These are phyloP conservation scores for Uromys caudimaculatus DNA, from an alignment of 2,797 vertebrate species.

Conservation along the genomic window DNA sequence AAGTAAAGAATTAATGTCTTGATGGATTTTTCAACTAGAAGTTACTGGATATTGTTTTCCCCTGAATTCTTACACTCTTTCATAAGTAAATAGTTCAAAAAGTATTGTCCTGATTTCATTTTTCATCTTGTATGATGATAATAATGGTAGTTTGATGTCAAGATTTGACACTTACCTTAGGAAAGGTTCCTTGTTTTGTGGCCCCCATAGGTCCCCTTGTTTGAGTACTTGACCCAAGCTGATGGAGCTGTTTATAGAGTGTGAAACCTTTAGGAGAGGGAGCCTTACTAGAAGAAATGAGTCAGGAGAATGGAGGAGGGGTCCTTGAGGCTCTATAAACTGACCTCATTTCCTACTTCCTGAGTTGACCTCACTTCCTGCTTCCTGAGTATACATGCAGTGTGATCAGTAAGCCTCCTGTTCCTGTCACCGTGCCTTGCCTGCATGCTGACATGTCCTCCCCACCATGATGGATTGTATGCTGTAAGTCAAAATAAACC, in stretches of 20 bases:
- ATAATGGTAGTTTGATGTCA: slow-evolving; percentile 12
- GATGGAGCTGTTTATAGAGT: background rate
- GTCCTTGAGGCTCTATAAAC: background rate
- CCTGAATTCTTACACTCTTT: background rate
- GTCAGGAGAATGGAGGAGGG: background rate
- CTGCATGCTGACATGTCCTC: background rate
- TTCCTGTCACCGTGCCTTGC: background rate
- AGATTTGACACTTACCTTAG: background rate
- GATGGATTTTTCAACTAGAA: background rate
- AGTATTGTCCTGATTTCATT: background rate
- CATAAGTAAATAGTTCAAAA: background rate
- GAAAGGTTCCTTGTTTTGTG: background rate
- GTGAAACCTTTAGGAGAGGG: background rate
- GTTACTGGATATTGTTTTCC: background rate
- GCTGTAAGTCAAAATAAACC: background rate
- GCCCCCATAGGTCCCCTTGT: background rate
- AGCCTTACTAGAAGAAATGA: background rate
- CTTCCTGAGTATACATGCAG: background rate
- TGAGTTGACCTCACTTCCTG: background rate
- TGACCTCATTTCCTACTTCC: background rate
- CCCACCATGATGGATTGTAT: background rate
- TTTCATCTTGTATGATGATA: background rate
- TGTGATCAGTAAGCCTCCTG: too few species aligned
- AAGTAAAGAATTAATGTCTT: background rate
- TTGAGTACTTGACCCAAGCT: background rate